phyloP scores from a whole-genome alignment of 1,140 invertebrate genomes.

The Elymnias hypermnestra region DNA sequence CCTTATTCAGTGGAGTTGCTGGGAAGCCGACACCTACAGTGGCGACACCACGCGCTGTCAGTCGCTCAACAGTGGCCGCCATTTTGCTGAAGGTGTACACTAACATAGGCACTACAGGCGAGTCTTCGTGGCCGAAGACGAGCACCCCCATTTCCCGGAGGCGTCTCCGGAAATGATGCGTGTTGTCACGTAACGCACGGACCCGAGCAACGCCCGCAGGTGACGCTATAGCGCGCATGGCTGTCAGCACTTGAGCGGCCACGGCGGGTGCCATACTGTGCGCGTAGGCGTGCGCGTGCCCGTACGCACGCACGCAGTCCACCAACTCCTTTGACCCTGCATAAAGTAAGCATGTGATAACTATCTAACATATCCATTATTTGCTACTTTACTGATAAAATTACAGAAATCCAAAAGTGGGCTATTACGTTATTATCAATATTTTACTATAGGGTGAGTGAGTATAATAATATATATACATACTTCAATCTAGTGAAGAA shows the following conservation, averaged over 20 bases:
- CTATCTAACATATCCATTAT: too few species aligned
- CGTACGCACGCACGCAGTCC: slow-evolving; percentile 85
- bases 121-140: slow-evolving; percentile 96
- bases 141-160: slow-evolving; percentile 95
- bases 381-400: too few species aligned
- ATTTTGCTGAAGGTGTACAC: slow-evolving; percentile 96
- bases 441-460: too few species aligned
- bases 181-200: slow-evolving; percentile 38
- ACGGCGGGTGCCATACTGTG: slow-evolving; percentile 93
- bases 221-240: slow-evolving; percentile 39
- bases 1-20: slow-evolving; percentile 96
- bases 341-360: not conserved
- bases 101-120: slow-evolving; percentile 96
- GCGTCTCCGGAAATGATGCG: slow-evolving; percentile 72
- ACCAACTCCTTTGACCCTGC: slow-evolving; percentile 83
- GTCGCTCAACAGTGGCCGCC: slow-evolving; percentile 88
- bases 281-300: slow-evolving; percentile 93
- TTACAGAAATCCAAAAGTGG: too few species aligned
- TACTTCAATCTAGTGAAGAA: too few species aligned
- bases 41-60: slow-evolving; percentile 90
- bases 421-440: too few species aligned
- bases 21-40: slow-evolving; percentile 98
- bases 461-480: too few species aligned
- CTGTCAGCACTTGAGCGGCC: slow-evolving; percentile 88
- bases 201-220: slow-evolving; percentile 34